Evolutionary conservation across 1,140 invertebrate genomes (phyloP).

Genomic region (Laupala kohalensis): DNA sequence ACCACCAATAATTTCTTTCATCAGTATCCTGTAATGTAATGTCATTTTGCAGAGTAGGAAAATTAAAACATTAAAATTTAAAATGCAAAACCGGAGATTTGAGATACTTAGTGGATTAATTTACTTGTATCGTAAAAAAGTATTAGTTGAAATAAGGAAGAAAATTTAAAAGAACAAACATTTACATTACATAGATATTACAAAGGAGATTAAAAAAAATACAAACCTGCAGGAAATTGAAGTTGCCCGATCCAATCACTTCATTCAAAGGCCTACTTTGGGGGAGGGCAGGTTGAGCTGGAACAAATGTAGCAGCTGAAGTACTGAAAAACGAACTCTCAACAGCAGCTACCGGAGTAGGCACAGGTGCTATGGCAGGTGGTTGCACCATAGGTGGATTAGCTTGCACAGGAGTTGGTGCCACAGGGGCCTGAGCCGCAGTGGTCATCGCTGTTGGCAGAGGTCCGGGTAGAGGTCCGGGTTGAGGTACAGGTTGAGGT

Average conservation of each 20-base stretch:
- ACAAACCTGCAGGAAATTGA: conserved; percentile 11
- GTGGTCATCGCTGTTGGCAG: neutral
- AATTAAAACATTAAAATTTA: no score
- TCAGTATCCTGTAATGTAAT: no score
- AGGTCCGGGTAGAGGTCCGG: neutral
- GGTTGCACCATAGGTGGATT: neutral
- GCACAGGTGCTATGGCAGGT: neutral
- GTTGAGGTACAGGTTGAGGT: neutral
- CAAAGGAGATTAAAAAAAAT: no score
- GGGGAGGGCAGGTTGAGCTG: conserved; percentile 7
- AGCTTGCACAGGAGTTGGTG: neutral
- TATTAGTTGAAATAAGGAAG: no score
- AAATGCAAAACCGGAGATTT: no score
- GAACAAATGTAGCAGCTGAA: conserved; percentile 4
- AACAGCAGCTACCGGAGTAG: conserved; percentile 4
- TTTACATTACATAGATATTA: no score
- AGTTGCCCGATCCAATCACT: conserved; percentile 6
- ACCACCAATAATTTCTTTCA: no score
- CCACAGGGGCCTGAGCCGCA: neutral
- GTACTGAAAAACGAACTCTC: conserved; percentile 13
- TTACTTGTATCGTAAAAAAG: no score
- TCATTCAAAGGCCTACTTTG: conserved; percentile 7
- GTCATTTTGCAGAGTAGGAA: no score
- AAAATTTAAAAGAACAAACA: no score
- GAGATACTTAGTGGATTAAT: no score